Evolutionary conservation across 2,888 invertebrate species (phyloP).

Genomic region (Gastracanthus pulcherrimus): DNA sequence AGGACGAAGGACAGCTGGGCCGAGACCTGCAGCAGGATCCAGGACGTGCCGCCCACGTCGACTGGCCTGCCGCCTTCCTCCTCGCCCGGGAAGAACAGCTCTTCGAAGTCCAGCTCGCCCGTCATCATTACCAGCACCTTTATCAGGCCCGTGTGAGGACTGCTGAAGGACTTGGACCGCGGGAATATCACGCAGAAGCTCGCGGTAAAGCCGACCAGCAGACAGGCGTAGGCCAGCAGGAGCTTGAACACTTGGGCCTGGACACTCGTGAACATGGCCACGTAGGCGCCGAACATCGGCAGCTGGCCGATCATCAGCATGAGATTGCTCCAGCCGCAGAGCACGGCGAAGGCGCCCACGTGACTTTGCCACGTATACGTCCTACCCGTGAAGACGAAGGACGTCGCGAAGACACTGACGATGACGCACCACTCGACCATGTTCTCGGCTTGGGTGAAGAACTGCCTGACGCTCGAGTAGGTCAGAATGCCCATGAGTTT

Average conservation of each 20-base stretch:
- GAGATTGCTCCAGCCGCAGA: slow-evolving; percentile 93
- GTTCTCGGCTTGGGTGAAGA: slow-evolving; percentile 90
- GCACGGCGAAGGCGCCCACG: slow-evolving; percentile 90
- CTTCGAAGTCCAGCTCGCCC: slow-evolving; percentile 88
- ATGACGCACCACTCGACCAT: slow-evolving; percentile 94
- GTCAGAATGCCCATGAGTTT: slow-evolving; percentile 91
- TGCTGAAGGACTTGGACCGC: slow-evolving; percentile 88
- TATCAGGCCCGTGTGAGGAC: slow-evolving; percentile 91
- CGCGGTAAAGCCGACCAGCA: slow-evolving; percentile 91
- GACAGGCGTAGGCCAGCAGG: slow-evolving; percentile 91
- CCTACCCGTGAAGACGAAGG: slow-evolving; percentile 87
- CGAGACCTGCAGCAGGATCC: slow-evolving; percentile 86
- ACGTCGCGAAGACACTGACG: slow-evolving; percentile 89
- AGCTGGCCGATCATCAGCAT: slow-evolving; percentile 94
- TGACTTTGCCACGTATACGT: slow-evolving; percentile 92
- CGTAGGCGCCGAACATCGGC: slow-evolving; percentile 92
- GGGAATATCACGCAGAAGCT: slow-evolving; percentile 94
- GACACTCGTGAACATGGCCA: slow-evolving; percentile 93
- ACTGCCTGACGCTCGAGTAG: slow-evolving; percentile 89
- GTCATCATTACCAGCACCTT: slow-evolving; percentile 94
- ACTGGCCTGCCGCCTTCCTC: slow-evolving; percentile 84
- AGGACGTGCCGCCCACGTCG: slow-evolving; percentile 68
- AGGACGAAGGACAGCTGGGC: slow-evolving; percentile 90
- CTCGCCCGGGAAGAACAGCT: slow-evolving; percentile 81
- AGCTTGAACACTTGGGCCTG: slow-evolving; percentile 92